Evolutionary conservation across 2,888 invertebrate species (phyloP).

Genomic region (Busseola fusca): DNA sequence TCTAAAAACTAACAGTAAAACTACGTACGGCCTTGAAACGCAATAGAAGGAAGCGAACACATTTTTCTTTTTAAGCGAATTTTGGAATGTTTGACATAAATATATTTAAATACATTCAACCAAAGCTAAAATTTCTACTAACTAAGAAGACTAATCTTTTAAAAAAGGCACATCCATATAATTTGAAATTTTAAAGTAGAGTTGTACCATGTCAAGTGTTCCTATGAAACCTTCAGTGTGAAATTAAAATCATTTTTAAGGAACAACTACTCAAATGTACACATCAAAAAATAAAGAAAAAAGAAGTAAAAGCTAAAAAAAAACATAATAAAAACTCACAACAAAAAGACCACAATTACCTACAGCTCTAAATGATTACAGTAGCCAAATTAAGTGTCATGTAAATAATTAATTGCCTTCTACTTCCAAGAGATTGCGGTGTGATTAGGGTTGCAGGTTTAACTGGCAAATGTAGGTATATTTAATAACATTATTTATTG

Average conservation of each 20-base stretch:
- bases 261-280: background rate
- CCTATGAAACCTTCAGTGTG: background rate
- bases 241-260: background rate
- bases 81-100: conserved; percentile 4
- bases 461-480: background rate
- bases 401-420: conserved; percentile 45
- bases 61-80: conserved; percentile 15
- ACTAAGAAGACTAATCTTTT: conserved; percentile 66
- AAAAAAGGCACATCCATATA: conserved; percentile 83
- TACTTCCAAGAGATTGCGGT: conserved; percentile 20
- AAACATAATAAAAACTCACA: background rate
- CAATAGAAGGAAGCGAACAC: conserved; percentile 37
- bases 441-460: conserved; percentile 37
- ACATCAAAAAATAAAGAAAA: conserved; percentile 5
- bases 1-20: conserved; percentile 51
- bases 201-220: conserved; percentile 21
- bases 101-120: conserved; percentile 35
- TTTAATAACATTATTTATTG: background rate
- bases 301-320: background rate
- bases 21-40: conserved; percentile 43
- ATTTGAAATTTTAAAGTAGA: conserved; percentile 63
- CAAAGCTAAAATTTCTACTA: conserved; percentile 55
- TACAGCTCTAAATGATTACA: conserved; percentile 31
- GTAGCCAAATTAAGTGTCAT: conserved; percentile 35
- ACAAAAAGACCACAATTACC: background rate